Percentiles rank a stretch among this genome's conserved stretches.
Evolutionary conservation across 1,140 invertebrate species (phyloP).

Genomic region (Orius insidiosus): DNA sequence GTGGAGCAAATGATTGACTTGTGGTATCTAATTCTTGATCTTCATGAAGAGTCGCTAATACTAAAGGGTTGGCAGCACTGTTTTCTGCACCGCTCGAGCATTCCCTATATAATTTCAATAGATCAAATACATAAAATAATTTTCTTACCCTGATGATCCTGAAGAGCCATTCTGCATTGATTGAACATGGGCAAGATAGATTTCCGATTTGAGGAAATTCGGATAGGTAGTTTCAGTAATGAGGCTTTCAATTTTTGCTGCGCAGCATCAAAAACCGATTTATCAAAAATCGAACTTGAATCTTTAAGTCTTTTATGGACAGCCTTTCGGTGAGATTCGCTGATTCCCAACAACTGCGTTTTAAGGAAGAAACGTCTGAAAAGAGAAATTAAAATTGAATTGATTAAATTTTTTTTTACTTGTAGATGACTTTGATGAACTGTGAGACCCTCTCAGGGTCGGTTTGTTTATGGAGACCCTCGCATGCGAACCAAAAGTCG

Average conservation of each 20-base stretch:
- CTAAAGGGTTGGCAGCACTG: conserved; percentile 7
- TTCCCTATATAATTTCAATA: neutral
- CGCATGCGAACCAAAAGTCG: conserved; percentile 82
- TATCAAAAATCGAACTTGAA: conserved; percentile 24
- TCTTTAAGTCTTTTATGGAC: conserved; percentile 47
- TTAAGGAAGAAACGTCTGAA: conserved; percentile 56
- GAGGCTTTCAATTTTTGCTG: conserved; percentile 58
- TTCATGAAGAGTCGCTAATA: conserved; percentile 66
- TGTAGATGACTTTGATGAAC: conserved; percentile 67
- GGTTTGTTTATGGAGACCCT: conserved; percentile 65
- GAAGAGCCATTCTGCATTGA: conserved; percentile 27
- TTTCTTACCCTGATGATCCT: conserved; percentile 1
- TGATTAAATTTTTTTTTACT: conserved; percentile 27
- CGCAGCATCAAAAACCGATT: conserved; percentile 44
- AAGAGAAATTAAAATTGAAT: conserved; percentile 17
- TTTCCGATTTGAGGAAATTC: conserved; percentile 76
- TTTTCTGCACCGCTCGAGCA: neutral
- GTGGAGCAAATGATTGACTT: conserved; percentile 28
- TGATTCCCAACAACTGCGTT: conserved; percentile 55
- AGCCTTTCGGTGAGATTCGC: conserved; percentile 53
- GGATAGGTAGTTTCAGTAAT: conserved; percentile 76
- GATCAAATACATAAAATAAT: neutral
- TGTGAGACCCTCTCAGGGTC: conserved; percentile 52
- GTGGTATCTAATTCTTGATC: conserved; percentile 44
- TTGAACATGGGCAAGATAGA: conserved; percentile 77